A percentile compares a stretch with the other conserved stretches of the same genome.
Evolutionary conservation across 2,888 invertebrate genomes (phyloP).

Genomic region (Phyllotreta striolata): DNA sequence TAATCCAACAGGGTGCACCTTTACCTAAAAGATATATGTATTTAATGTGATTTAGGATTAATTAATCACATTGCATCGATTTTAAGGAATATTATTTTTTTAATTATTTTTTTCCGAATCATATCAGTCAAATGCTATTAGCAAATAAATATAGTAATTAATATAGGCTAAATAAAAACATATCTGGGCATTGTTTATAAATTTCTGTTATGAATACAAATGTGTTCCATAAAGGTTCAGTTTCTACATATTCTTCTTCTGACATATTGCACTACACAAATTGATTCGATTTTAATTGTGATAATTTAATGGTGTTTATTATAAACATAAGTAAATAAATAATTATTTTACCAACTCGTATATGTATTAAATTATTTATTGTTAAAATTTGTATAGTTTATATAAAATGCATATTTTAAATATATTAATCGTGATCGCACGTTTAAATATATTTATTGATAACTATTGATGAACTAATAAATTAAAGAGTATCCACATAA

Average conservation of each 20-base stretch:
- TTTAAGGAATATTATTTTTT: too few relatives aligned
- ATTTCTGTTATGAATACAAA: background rate
- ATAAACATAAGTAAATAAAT: background rate
- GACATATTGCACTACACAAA: background rate
- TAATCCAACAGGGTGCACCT: too few relatives aligned
- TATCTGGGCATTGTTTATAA: background rate
- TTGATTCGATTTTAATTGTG: background rate
- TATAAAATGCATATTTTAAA: conserved; percentile 6
- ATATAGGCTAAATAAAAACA: background rate
- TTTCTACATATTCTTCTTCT: conserved; percentile 2
- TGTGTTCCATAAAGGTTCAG: background rate
- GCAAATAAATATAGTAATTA: background rate
- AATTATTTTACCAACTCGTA: background rate
- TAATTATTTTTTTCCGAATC: background rate
- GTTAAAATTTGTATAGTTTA: conserved; percentile 14
- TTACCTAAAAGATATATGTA: too few relatives aligned
- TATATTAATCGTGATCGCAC: background rate
- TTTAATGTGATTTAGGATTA: too few relatives aligned
- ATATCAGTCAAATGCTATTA: background rate
- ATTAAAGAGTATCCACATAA: too few relatives aligned
- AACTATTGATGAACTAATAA: too few relatives aligned
- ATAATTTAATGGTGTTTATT: background rate
- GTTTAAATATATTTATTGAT: too few relatives aligned
- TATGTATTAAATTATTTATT: conserved; percentile 6
- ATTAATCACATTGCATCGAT: too few relatives aligned